Evolutionary conservation across 1,140 invertebrate species (phyloP).

Genomic region (Pectinophora gossypiella): DNA sequence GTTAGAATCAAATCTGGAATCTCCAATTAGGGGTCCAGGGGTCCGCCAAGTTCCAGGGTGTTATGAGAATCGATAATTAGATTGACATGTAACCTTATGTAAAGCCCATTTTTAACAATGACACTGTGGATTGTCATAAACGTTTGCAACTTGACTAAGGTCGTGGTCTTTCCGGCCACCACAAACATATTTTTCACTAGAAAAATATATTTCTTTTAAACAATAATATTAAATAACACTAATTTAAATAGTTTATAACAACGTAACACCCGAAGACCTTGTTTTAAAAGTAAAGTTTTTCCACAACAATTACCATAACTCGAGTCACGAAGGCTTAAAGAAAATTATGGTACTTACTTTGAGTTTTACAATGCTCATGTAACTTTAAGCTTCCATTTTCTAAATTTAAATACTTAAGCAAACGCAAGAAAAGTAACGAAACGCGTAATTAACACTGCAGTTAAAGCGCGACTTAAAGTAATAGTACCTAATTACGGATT

Average conservation of each 20-base stretch:
- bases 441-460: background rate
- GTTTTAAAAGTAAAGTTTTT: slow-evolving; percentile 1
- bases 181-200: too few relatives aligned
- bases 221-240: background rate
- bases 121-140: too few relatives aligned
- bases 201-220: too few relatives aligned
- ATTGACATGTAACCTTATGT: too few relatives aligned
- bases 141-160: too few relatives aligned
- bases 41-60: too few relatives aligned
- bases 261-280: background rate
- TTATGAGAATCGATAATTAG: too few relatives aligned
- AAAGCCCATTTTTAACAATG: too few relatives aligned
- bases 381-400: background rate
- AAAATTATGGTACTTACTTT: background rate
- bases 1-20: too few relatives aligned
- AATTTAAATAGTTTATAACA: background rate
- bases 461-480: background rate
- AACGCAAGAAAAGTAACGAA: too few relatives aligned
- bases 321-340: background rate
- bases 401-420: background rate
- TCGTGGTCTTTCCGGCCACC: too few relatives aligned
- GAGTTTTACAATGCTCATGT: background rate
- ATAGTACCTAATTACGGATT: background rate
- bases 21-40: too few relatives aligned
- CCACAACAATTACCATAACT: background rate